Percentiles rank a stretch among this genome's conserved stretches.
phyloP scores from a whole-genome alignment of 2,888 invertebrate species.

The Nudaria mundana region DNA sequence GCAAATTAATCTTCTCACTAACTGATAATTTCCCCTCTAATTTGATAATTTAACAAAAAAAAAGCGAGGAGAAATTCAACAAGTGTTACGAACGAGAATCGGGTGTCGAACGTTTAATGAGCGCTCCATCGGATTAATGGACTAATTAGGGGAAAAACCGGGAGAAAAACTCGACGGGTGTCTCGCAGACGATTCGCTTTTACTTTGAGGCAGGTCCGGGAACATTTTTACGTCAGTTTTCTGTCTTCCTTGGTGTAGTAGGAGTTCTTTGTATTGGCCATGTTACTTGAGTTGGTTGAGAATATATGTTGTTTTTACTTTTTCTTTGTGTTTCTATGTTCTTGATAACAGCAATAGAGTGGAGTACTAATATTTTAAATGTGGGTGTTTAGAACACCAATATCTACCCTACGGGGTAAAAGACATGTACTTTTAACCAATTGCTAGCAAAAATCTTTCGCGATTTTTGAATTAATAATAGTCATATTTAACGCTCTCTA shows the following conservation, averaged over 20 bases:
- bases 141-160: constrained; percentile 68
- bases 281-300: neutral
- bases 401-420: no score
- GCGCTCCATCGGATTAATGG: constrained; percentile 55
- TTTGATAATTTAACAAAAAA: constrained; percentile 27
- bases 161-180: constrained; percentile 48
- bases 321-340: neutral
- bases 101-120: constrained; percentile 38
- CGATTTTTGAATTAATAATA: no score
- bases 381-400: no score
- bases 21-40: constrained; percentile 6
- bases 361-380: no score
- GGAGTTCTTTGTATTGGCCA: constrained; percentile 42
- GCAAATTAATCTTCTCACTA: neutral
- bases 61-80: constrained; percentile 26
- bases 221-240: constrained; percentile 78
- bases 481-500: no score
- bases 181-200: constrained; percentile 52
- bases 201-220: constrained; percentile 73
- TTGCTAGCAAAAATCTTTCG: no score
- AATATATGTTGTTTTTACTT: neutral
- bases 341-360: neutral
- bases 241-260: constrained; percentile 56
- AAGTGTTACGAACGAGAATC: constrained; percentile 33
- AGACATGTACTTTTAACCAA: no score